Percentiles rank a stretch among this genome's conserved stretches.
Evolutionary conservation across 64 coral and sea anemone species (phyloP).

Genomic region (Trachythela sp.): DNA sequence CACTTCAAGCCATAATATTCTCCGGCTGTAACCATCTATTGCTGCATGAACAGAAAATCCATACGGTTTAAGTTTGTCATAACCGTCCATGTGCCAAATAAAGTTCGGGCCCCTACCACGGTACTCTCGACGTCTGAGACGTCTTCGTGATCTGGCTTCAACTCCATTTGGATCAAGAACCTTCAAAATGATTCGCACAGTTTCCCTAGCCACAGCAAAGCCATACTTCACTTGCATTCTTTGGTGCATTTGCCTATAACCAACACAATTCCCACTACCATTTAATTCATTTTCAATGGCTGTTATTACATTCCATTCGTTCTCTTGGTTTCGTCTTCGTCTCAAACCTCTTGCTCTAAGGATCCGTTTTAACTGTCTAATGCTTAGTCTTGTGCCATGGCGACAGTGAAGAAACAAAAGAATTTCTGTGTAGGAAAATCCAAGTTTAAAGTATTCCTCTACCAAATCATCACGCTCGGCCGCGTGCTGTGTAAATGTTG

Average conservation of each 20-base stretch:
- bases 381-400: not conserved
- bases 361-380: constrained; percentile 7
- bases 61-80: no score
- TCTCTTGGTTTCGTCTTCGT: not conserved
- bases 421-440: constrained; percentile 1
- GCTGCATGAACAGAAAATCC: not conserved
- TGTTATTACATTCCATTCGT: not conserved
- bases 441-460: constrained; percentile 1
- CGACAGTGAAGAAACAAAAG: not conserved
- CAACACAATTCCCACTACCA: constrained; percentile 7
- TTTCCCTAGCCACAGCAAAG: no score
- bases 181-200: no score
- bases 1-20: constrained; percentile 9
- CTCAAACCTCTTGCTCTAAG: not conserved
- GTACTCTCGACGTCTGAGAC: not conserved
- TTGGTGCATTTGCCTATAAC: constrained; percentile 13
- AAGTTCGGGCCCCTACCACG: not conserved
- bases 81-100: no score
- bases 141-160: not conserved
- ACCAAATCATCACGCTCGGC: not conserved
- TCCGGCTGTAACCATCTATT: not conserved
- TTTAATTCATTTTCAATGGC: constrained; percentile 17
- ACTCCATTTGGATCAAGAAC: not conserved
- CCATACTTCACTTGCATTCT: constrained; percentile 2
- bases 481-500: no score